Evolutionary conservation across 2,888 invertebrate species (phyloP).

Genomic region (Eupithecia pulchellata): DNA sequence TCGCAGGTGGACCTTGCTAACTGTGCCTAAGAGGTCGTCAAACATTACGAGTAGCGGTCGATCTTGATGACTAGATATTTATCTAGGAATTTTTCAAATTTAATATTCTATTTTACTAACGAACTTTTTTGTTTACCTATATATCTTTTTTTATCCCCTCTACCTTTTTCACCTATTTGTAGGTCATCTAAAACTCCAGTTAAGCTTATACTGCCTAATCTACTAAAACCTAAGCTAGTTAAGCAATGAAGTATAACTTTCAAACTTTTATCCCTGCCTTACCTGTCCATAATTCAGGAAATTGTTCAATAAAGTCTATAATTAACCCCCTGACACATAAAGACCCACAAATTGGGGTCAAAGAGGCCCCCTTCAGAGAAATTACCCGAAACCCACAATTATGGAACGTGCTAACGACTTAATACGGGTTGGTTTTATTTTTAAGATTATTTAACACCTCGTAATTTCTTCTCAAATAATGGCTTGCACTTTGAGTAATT

Average conservation of each 20-base stretch:
- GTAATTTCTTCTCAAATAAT: slow-evolving; percentile 18
- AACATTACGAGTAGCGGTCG: too few species aligned
- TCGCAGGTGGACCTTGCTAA: too few species aligned
- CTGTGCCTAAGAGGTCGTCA: too few species aligned
- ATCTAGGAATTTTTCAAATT: too few species aligned
- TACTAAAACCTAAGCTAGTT: neutral
- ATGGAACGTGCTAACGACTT: slow-evolving; percentile 33
- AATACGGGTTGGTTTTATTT: slow-evolving; percentile 27
- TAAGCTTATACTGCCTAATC: neutral
- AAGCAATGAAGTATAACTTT: slow-evolving; percentile 15
- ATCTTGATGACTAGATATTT: too few species aligned
- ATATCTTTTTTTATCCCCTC: too few species aligned
- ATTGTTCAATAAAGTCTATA: slow-evolving; percentile 42
- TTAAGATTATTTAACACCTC: slow-evolving; percentile 27
- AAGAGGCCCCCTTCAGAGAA: slow-evolving; percentile 38
- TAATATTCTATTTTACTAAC: too few species aligned
- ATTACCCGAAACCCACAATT: slow-evolving; percentile 39
- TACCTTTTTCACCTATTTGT: too few species aligned
- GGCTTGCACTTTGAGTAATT: too few species aligned
- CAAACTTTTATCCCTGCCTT: slow-evolving; percentile 13
- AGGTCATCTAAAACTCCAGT: neutral
- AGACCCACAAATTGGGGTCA: slow-evolving; percentile 38
- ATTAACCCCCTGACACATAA: slow-evolving; percentile 40
- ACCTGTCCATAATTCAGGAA: slow-evolving; percentile 29
- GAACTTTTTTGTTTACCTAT: too few species aligned